These are phyloP conservation scores for Mya arenaria DNA, from an alignment of 1,140 invertebrate species.

Conservation along the genomic window DNA sequence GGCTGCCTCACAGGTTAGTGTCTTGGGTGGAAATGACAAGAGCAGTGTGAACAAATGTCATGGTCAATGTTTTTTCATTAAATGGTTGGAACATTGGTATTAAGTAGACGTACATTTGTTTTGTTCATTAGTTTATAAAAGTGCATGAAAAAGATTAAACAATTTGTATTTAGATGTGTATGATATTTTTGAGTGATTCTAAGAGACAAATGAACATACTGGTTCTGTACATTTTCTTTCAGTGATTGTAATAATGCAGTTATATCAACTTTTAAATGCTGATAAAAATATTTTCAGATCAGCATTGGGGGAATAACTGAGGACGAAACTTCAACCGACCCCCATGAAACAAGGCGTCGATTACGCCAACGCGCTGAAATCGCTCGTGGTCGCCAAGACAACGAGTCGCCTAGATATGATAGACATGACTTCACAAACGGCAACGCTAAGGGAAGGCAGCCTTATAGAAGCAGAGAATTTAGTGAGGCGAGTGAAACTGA, in stretches of 20 bases:
- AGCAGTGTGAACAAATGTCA: no score
- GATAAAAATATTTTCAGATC: slow-evolving; percentile 22
- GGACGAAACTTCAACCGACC: slow-evolving; percentile 50
- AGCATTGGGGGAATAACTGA: slow-evolving; percentile 49
- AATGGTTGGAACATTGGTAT: no score
- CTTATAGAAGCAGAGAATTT: background rate
- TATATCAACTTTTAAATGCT: background rate
- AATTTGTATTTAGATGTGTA: background rate
- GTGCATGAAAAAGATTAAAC: no score
- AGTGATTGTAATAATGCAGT: background rate
- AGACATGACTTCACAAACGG: slow-evolving; percentile 21
- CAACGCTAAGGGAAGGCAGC: background rate
- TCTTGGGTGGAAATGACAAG: no score
- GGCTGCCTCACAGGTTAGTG: slow-evolving; percentile 33
- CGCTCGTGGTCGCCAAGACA: slow-evolving; percentile 20
- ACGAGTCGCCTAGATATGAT: slow-evolving; percentile 28
- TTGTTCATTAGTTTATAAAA: no score
- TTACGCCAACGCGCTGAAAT: slow-evolving; percentile 45
- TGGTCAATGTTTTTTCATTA: no score
- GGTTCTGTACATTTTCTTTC: background rate
- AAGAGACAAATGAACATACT: background rate
- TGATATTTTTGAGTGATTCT: background rate
- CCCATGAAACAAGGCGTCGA: slow-evolving; percentile 32
- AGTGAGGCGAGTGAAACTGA: slow-evolving; percentile 30
- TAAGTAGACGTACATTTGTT: no score